A percentile compares a stretch with the other conserved stretches of the same genome.
phyloP scores from a whole-genome alignment of 2,113 vertebrate species.

The Calonectris borealis region DNA sequence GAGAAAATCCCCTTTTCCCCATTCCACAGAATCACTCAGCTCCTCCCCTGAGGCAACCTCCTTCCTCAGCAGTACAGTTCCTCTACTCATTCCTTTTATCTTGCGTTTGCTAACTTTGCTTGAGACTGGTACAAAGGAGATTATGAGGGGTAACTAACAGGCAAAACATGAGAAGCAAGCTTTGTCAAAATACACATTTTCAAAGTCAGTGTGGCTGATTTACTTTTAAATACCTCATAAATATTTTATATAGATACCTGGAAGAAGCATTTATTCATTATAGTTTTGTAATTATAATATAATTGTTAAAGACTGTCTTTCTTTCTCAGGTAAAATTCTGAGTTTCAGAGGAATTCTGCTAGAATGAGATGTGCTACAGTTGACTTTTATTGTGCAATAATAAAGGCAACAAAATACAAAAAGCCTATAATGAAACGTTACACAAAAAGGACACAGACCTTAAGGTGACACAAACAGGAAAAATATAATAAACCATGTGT shows the following conservation, averaged over 20 bases:
- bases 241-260: neutral
- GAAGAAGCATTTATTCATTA: neutral
- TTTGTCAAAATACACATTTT: conserved; percentile 2
- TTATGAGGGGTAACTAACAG: neutral
- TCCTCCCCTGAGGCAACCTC: neutral
- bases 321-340: neutral
- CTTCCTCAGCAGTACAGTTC: neutral
- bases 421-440: neutral
- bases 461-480: conserved; percentile 12
- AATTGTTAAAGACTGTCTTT: neutral
- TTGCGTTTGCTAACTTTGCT: neutral
- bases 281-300: neutral
- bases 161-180: neutral
- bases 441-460: neutral
- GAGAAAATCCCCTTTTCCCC: conserved; percentile 25
- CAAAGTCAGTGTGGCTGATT: neutral
- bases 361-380: neutral
- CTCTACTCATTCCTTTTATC: neutral
- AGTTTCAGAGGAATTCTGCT: neutral
- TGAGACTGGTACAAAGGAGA: neutral
- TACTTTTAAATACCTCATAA: neutral
- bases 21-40: neutral
- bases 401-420: neutral
- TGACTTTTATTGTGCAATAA: neutral
- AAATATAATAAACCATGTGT: neutral